Conservation (phyloP, 2,113 vertebrate species). For the Clarias macrocephalus region DNA sequence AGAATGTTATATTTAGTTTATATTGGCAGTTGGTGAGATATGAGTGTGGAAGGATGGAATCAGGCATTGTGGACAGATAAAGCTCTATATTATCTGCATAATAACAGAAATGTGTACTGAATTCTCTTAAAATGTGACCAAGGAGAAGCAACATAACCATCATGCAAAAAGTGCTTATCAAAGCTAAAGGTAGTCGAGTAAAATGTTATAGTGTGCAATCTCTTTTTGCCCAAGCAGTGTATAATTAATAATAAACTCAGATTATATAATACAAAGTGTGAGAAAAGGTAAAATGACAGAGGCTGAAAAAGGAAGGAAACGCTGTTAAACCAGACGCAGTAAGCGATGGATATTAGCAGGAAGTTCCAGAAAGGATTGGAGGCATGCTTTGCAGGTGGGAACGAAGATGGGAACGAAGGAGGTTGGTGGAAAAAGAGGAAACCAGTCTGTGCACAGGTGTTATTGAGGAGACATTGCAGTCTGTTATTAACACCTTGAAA, state of each 20-base stretch:
- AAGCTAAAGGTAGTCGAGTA: too few species aligned
- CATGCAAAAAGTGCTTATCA: too few species aligned
- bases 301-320: constrained; percentile 25
- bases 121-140: too few species aligned
- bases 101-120: too few species aligned
- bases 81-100: too few species aligned
- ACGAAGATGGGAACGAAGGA: neutral
- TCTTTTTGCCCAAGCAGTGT: too few species aligned
- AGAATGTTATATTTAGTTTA: too few species aligned
- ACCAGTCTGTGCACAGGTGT: constrained; percentile 79
- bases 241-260: neutral
- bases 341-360: constrained; percentile 6
- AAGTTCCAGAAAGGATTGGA: constrained; percentile 59
- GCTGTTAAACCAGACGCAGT: constrained; percentile 41
- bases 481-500: constrained; percentile 83
- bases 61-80: too few species aligned
- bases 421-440: constrained; percentile 31
- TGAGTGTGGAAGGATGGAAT: too few species aligned
- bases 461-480: constrained; percentile 71
- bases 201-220: too few species aligned
- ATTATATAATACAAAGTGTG: neutral
- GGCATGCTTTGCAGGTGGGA: constrained; percentile 44
- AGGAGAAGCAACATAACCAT: too few species aligned
- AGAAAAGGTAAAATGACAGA: neutral
- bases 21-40: too few species aligned